These are phyloP conservation scores for Myiagra hebetior DNA, from an alignment of 2,113 vertebrate genomes.

Conservation along the genomic window DNA sequence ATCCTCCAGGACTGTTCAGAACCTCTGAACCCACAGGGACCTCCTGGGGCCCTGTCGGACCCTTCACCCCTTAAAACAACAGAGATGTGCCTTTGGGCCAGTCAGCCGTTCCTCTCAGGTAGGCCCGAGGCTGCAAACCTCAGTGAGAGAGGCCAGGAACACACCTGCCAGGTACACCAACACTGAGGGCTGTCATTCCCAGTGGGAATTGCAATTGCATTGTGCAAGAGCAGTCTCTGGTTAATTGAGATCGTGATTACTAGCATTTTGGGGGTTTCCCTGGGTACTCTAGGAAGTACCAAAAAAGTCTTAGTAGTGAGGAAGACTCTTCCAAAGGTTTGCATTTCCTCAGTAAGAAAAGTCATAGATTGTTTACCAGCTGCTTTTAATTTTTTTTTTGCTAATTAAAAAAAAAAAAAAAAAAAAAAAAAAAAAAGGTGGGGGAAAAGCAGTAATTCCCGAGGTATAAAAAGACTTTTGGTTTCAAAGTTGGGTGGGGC, in stretches of 20 bases:
- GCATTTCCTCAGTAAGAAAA: not conserved
- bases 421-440: too few species aligned
- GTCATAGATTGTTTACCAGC: too few species aligned
- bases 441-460: rapidly evolving
- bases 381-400: not conserved
- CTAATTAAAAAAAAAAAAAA: not conserved
- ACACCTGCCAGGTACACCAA: rapidly evolving
- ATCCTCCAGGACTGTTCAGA: not conserved
- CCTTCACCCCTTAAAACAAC: rapidly evolving
- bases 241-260: rapidly evolving
- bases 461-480: not conserved
- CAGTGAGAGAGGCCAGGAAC: too few species aligned
- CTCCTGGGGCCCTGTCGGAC: rapidly evolving
- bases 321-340: not conserved
- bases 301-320: not conserved
- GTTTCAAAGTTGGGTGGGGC: rapidly evolving
- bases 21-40: not conserved
- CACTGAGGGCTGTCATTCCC: rapidly evolving
- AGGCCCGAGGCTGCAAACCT: rapidly evolving
- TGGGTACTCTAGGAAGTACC: rapidly evolving
- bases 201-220: not conserved
- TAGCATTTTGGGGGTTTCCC: not conserved
- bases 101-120: rapidly evolving
- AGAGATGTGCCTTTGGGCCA: not conserved
- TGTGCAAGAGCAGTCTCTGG: not conserved